Evolutionary conservation across 2,113 vertebrate species (phyloP).

Genomic region (Merops nubicus): DNA sequence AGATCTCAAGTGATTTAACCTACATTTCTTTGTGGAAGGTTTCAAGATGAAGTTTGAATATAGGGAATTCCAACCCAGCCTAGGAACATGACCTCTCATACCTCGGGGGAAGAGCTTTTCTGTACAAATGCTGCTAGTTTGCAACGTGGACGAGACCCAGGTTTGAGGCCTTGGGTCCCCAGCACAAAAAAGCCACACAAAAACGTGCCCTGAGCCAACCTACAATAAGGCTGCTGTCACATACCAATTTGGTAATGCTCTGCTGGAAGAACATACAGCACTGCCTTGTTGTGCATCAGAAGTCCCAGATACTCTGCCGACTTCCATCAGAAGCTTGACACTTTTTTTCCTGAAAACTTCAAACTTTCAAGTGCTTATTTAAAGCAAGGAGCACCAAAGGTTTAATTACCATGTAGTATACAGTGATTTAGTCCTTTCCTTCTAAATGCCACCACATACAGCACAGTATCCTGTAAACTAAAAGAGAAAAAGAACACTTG

Average conservation of each 20-base stretch:
- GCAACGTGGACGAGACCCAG: accelerated
- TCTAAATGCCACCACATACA: background rate
- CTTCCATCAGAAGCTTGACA: background rate
- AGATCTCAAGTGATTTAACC: background rate
- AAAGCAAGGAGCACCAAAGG: background rate
- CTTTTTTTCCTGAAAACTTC: background rate
- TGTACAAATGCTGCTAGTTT: background rate
- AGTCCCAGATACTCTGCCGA: background rate
- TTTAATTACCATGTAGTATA: background rate
- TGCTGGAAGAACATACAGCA: background rate
- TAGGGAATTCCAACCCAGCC: background rate
- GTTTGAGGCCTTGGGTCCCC: background rate
- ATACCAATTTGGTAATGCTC: background rate
- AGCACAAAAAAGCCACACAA: background rate
- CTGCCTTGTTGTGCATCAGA: background rate
- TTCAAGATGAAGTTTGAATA: background rate
- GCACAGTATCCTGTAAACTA: background rate
- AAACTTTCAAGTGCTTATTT: background rate
- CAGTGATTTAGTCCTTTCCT: background rate
- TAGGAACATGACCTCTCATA: background rate
- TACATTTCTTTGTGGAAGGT: background rate
- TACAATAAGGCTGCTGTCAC: background rate
- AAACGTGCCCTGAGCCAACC: background rate
- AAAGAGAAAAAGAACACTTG: background rate
- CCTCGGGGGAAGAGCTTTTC: background rate